Base-by-base conservation (phyloP, 1,140 invertebrate species). In the Rhagoletis pomonella region DNA sequence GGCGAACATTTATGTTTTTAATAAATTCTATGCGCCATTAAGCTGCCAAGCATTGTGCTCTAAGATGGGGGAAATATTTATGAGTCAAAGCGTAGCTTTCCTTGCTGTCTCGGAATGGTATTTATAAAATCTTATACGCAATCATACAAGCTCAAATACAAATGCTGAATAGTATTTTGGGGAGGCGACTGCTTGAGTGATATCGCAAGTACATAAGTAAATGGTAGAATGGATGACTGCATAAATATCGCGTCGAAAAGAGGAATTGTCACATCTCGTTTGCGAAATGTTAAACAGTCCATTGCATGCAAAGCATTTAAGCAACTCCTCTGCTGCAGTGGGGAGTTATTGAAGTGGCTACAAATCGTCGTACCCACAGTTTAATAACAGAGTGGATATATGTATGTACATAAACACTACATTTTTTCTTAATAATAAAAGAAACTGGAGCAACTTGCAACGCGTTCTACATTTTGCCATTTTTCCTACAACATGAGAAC, bases 261-360 rank as follows among this genome's bases (percentile, higher is more conserved):
- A 55, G 47, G 47, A 81, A 81, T 81, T 81, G 73, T 81, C 73
- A 81, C 73, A 55, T 81, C 47, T 81, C 73, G 50, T 81, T 81
- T 81, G 47, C 73, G 73, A 81, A 81, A 81, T 81, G 73, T 81
- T 81, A 81, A 81, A 81, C 73, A 81, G 73, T 81, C 73, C 73
- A 81, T 58, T 81, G 73, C 47, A 81, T 81, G 50, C 50, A 42
- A 81, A 81, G 10, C 73, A 81, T 81, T 81, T 81, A 81, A 81
- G 73, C 19, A 81, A 17, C 69, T 73, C 42, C 67, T 42, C 12
- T 73, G 3, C 14, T 47, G 44, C 47, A 42, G 29, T 29, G 29
- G 5, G n/a, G 17, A 81, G 6, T 81, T 81, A 55, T 81, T 81
- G 47, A 5, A 73, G n/a, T 81, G 9, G 47, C 50, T 55, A 55